phyloP scores from a whole-genome alignment of 2,113 vertebrate genomes.

The Leucosticte australis region DNA sequence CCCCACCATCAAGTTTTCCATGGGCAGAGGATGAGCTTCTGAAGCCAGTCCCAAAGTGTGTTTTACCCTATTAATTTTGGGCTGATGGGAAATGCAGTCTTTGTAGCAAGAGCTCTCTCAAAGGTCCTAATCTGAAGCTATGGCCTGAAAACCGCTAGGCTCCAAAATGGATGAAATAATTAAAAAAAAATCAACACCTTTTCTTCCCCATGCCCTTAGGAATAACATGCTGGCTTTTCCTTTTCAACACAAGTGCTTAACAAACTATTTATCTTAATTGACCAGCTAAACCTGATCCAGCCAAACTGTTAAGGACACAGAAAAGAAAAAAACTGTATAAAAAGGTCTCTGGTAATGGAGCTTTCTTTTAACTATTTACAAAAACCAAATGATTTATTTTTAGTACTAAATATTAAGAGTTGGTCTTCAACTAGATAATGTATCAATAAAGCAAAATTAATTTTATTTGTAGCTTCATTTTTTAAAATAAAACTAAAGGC shows the following conservation, averaged over 20 bases:
- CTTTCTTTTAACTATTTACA: background rate
- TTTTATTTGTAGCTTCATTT: background rate
- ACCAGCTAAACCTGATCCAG: background rate
- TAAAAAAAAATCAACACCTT: background rate
- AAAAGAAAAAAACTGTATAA: background rate
- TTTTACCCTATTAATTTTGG: background rate
- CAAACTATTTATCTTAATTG: background rate
- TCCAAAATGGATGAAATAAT: background rate
- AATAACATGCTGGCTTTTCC: background rate
- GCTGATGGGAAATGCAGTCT: background rate
- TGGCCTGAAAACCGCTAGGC: background rate
- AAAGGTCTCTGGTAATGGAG: background rate
- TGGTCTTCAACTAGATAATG: background rate
- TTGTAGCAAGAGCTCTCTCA: background rate
- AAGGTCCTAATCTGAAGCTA: background rate
- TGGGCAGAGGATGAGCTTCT: background rate
- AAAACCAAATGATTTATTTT: background rate
- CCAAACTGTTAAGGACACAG: background rate
- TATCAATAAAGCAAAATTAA: background rate
- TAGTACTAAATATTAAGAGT: background rate
- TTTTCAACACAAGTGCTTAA: background rate
- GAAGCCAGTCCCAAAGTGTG: background rate
- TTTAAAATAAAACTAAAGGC: background rate
- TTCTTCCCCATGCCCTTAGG: background rate
- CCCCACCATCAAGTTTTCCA: background rate